Evolutionary conservation across 2,888 invertebrate species (phyloP).

Genomic region (Fragum whitleyi): DNA sequence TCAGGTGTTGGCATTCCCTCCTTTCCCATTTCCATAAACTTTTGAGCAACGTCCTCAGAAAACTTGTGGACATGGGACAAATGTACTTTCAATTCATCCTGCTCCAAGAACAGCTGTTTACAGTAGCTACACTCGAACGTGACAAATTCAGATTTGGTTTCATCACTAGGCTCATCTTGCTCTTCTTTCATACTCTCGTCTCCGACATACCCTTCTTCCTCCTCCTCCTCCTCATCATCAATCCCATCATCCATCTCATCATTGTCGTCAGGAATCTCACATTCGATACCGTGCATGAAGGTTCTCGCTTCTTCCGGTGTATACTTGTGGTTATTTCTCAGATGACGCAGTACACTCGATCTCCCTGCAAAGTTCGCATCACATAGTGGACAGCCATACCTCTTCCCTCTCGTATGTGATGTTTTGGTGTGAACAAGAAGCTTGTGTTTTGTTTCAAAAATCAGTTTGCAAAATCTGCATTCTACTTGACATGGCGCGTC

Average conservation of each 20-base stretch:
- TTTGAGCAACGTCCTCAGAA: constrained; percentile 42
- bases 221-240: constrained; percentile 30
- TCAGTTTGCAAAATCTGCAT: constrained; percentile 48
- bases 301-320: constrained; percentile 51
- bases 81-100: constrained; percentile 41
- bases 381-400: constrained; percentile 53
- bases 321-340: constrained; percentile 53
- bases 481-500: constrained; percentile 23
- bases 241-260: constrained; percentile 6
- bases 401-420: constrained; percentile 35
- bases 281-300: constrained; percentile 40
- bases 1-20: not conserved
- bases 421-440: constrained; percentile 40
- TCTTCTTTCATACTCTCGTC: not conserved
- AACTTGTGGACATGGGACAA: constrained; percentile 50
- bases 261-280: constrained; percentile 32
- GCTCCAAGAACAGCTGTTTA: constrained; percentile 49
- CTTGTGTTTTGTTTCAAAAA: constrained; percentile 40
- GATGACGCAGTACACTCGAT: constrained; percentile 56
- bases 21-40: constrained; percentile 13
- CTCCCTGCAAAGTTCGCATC: constrained; percentile 47
- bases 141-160: not conserved
- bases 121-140: constrained; percentile 33
- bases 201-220: not conserved
- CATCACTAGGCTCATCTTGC: not conserved